These are phyloP conservation scores for Rhynchopsitta pachyrhyncha DNA, from an alignment of 2,113 vertebrate species.

Conservation along the genomic window DNA sequence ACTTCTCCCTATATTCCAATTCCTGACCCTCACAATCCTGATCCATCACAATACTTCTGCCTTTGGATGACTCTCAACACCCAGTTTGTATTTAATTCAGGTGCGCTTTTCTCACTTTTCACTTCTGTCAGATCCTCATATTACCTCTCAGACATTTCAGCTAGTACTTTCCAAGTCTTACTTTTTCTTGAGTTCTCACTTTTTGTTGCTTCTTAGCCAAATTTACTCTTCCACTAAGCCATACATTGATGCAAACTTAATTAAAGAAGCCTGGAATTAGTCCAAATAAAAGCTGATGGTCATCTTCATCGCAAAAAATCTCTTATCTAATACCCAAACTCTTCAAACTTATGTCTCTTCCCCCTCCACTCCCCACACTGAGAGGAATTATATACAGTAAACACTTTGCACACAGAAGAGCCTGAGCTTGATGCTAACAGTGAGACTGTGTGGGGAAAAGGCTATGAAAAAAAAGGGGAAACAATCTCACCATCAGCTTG, in stretches of 20 bases:
- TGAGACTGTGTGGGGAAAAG: not conserved
- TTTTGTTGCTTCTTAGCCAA: not conserved
- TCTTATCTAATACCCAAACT: not conserved
- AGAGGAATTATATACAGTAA: not conserved
- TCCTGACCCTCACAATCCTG: not conserved
- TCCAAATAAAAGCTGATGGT: not conserved
- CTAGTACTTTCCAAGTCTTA: not conserved
- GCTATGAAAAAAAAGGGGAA: not conserved
- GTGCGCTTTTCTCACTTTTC: not conserved
- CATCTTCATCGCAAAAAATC: not conserved
- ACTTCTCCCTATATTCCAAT: not conserved
- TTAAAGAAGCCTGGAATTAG: not conserved
- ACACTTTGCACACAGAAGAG: not conserved
- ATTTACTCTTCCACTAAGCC: not conserved
- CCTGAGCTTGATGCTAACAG: accelerated
- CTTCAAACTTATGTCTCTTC: not conserved
- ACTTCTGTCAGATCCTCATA: not conserved
- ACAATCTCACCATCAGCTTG: not conserved
- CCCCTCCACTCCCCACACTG: not conserved
- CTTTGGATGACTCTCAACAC: not conserved
- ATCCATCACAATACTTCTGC: not conserved
- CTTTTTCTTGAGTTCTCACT: not conserved
- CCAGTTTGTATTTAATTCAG: not conserved
- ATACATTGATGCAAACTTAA: not conserved
- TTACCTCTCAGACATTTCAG: not conserved